Percentiles rank a stretch among this genome's conserved stretches.
These are phyloP conservation scores for Ophiodon elongatus DNA, from an alignment of 2,113 vertebrate genomes.

Conservation along the genomic window DNA sequence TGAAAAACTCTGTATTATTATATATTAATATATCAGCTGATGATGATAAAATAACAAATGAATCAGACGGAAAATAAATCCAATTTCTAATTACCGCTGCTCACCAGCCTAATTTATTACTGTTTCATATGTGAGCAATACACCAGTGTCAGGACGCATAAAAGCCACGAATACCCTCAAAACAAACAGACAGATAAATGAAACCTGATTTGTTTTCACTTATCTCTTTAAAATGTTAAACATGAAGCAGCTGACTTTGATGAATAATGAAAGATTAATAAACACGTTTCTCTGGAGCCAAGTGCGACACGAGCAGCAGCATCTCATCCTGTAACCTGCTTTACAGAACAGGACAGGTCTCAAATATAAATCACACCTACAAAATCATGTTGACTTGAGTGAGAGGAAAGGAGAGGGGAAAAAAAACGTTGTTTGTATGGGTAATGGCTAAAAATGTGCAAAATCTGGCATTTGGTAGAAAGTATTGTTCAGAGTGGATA, in stretches of 20 bases:
- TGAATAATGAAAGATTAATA: conserved; percentile 67
- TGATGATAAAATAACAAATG: conserved; percentile 32
- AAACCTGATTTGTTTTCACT: conserved; percentile 60
- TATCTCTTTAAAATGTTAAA: conserved; percentile 56
- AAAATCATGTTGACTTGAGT: conserved; percentile 26
- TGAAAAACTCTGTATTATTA: background rate
- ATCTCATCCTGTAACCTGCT: conserved; percentile 33
- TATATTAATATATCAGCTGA: conserved; percentile 1
- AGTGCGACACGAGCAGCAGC: conserved; percentile 26
- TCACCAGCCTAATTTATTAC: conserved; percentile 37
- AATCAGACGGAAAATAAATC: conserved; percentile 60
- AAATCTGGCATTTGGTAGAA: conserved; percentile 1
- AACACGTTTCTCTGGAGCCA: conserved; percentile 39
- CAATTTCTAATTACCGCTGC: conserved; percentile 34
- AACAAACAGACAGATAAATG: conserved; percentile 51
- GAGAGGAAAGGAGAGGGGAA: background rate
- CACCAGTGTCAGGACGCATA: conserved; percentile 49
- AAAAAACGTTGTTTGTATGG: conserved; percentile 1
- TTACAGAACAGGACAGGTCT: conserved; percentile 20
- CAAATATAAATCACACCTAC: conserved; percentile 21
- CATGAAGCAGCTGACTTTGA: conserved; percentile 49
- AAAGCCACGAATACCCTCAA: conserved; percentile 42
- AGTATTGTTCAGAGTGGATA: conserved; percentile 26
- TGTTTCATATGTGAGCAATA: conserved; percentile 41
- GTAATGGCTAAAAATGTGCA: conserved; percentile 4